Evolutionary conservation across 2,797 vertebrate genomes (phyloP), one percentile per base, ranked within the genome.

Genomic region (Alexandromys oeconomus): DNA sequence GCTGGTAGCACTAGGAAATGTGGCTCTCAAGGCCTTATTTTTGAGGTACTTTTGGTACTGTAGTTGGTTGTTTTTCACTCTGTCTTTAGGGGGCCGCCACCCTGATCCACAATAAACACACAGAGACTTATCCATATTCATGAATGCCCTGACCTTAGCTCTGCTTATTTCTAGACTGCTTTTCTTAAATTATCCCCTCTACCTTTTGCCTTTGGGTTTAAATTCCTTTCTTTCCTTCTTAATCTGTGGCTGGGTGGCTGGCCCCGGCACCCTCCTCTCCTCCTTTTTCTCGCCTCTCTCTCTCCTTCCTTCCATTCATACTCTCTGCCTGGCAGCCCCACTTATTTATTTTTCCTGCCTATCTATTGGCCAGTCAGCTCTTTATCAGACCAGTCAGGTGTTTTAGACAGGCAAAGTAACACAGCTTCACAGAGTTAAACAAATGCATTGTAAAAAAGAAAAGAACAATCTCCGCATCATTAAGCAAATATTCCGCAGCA

Each of bases 21-120:
- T 85, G 19, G 17, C n/a, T 27, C 87, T 95, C 57, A 95, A 2
- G 29, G 34, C 59, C 37, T 89, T 92, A 2, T 89, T 92, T 57
- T 31, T 88, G n/a, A 91, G 29, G 25, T 29, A 6, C 34, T 15
- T 79, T 76, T 13, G 48, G 13, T 3, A 51, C 37, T 74, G 23
- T 74, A 13, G 71, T 74, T 13, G 37, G 10, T 74, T 74, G 37
- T 25, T 74, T 74, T 74, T 69, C 3, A 37, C 15, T 69, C 34
- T 37, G 11, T 40, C 37, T 73, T 43, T 73, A 2, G 37, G 37
- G 37, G 11, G 5, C 21, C 2, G 2, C 10, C 10, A 43, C 37
- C 37, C 10, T 27, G 5, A 0, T 74, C 37, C 21, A 23, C 5
- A 74, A 13, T 27, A 13, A 40, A 74, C 40, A 74, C 21, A 25